Evolutionary conservation across 92 coral and sea anemone species (phyloP).

Genomic region (Hydrozoanthus gracilis): DNA sequence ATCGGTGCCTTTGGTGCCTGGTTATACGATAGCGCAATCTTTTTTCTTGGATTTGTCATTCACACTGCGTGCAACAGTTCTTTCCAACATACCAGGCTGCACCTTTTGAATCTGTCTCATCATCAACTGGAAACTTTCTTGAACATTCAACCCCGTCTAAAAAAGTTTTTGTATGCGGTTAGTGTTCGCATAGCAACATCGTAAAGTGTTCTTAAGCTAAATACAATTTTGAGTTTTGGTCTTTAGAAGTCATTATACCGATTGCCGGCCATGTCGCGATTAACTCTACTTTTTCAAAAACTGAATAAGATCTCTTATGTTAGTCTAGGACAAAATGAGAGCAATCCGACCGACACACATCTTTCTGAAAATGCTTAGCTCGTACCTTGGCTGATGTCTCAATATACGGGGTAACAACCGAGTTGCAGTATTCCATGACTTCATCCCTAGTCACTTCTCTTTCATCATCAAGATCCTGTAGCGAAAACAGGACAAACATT

Average conservation of each 20-base stretch:
- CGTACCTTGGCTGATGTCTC: slow-evolving; percentile 98
- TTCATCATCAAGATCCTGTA: slow-evolving; percentile 95
- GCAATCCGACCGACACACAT: background rate
- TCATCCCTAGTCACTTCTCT: slow-evolving; percentile 90
- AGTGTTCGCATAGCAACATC: no score
- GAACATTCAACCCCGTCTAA: slow-evolving; percentile 95
- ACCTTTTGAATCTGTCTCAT: slow-evolving; percentile 94
- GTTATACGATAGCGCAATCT: slow-evolving; percentile 72
- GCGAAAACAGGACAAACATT: background rate
- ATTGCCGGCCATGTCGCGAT: no score
- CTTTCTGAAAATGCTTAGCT: background rate
- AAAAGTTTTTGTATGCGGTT: background rate
- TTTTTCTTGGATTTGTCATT: slow-evolving; percentile 78
- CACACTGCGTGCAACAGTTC: slow-evolving; percentile 73
- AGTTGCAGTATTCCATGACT: slow-evolving; percentile 92
- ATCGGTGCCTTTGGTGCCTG: background rate
- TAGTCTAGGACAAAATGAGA: background rate
- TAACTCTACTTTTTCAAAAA: no score
- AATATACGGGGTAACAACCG: slow-evolving; percentile 87
- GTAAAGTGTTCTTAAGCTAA: background rate
- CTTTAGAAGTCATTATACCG: no score
- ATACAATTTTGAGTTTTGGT: background rate
- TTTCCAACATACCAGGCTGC: slow-evolving; percentile 87
- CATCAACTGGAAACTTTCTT: slow-evolving; percentile 92
- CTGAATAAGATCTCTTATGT: background rate